These are phyloP conservation scores for Cheracebus regulus DNA, from an alignment of 2,797 vertebrate species.

Conservation along the genomic window DNA sequence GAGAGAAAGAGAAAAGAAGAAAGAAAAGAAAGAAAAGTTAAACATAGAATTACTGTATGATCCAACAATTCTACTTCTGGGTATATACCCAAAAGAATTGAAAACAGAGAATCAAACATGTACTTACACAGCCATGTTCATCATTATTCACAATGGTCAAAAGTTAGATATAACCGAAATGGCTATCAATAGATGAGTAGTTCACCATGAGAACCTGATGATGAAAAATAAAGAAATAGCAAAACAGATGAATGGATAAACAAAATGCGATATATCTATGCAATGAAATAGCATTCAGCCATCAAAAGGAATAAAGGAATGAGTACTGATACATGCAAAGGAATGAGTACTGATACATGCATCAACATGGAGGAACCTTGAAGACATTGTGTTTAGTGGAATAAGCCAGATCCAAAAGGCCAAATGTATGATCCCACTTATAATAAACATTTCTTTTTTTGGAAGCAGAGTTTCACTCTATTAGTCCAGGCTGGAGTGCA, in stretches of 20 bases:
- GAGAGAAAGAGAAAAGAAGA: no score
- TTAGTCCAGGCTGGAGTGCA: background rate
- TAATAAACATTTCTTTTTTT: background rate
- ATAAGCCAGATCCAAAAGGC: background rate
- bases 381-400: background rate
- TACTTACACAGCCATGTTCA: background rate
- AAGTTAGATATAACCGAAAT: background rate
- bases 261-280: background rate
- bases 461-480: background rate
- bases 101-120: background rate
- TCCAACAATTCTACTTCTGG: background rate
- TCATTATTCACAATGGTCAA: background rate
- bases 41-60: background rate
- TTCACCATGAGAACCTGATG: no score
- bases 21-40: background rate
- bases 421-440: background rate
- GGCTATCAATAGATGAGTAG: background rate
- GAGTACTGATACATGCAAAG: no score
- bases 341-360: background rate
- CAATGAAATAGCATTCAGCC: background rate
- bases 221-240: no score
- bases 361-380: background rate
- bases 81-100: background rate
- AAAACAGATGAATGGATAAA: background rate
- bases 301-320: background rate